Conservation (phyloP, 2,113 vertebrate genomes). For the Grammomys dolichurus region DNA sequence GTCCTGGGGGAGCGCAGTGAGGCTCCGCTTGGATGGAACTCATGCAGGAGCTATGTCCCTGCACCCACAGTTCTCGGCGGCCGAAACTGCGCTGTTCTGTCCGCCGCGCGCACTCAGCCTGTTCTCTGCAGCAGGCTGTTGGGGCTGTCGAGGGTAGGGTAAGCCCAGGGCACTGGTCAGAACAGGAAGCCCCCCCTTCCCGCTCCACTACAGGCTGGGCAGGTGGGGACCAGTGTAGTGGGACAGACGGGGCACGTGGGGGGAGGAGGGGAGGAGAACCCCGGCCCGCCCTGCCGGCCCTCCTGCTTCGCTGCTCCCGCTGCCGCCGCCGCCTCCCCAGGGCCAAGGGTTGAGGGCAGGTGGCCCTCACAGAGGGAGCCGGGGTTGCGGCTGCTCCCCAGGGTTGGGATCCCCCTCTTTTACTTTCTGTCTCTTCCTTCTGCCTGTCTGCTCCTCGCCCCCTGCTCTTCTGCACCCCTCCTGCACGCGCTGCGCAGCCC, state of each 20-base stretch:
- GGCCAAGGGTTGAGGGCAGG: neutral
- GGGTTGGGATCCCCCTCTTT: constrained; percentile 81
- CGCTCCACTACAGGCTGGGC: neutral
- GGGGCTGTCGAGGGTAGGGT: neutral
- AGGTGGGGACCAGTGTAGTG: neutral
- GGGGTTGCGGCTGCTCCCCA: neutral
- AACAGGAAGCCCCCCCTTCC: neutral
- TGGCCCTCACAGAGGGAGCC: neutral
- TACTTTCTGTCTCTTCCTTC: constrained; percentile 90
- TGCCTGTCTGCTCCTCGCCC: constrained; percentile 73
- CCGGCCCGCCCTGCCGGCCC: neutral
- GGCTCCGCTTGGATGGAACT: neutral
- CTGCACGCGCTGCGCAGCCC: constrained; percentile 93
- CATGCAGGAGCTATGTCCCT: neutral
- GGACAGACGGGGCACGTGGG: neutral
- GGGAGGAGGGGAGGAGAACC: neutral
- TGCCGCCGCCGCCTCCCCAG: neutral
- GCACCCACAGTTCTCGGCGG: neutral
- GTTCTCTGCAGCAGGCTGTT: no score
- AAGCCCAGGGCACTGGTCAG: neutral
- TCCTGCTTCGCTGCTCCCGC: neutral
- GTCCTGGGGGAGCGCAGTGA: neutral
- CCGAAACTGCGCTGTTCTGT: no score
- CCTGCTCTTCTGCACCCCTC: constrained; percentile 88
- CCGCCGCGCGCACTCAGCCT: no score